Base-by-base conservation (phyloP, 2,113 vertebrate genomes). In the Labrus mixtus region DNA sequence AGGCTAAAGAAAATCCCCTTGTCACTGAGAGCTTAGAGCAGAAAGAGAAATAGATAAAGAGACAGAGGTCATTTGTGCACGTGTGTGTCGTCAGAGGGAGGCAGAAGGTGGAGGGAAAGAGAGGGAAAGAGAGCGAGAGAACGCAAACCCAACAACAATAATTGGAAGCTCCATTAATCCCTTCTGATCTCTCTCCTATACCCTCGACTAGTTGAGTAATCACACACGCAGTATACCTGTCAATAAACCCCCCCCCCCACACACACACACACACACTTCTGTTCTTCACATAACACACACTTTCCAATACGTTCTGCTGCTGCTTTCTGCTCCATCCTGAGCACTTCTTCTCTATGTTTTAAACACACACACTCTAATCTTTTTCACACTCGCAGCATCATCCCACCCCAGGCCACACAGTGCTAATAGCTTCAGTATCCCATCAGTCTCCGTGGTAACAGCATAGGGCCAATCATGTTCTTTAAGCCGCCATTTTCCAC, bases 401-500 rank as follows among this genome's bases (percentile, higher is more conserved):
- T 33, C 29, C 65, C 46, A 61, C 23, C 29, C 46, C 64, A 70
- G 73, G n/a, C 74, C 22, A 12, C n/a, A 54, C 41, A 65, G 25
- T 36, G 15, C 67, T 36, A 65, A 70, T 62, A 71, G 74, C 54
- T 77, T 84, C 85, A 61, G 46, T 63, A 77, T 85, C 76, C 78
- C 62, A 90, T 87, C 83, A 88, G 77, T 82, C 61, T 54, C 82
- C 65, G 53, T 78, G 75, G 80, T 63, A 85, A 85, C 81, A 51
- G 57, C 57, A 55, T 12, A 57, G 50, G 57, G 41, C 57, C 81
- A 76, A 64, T 71, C 61, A 58, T 82, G 58, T 64, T 71, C 69
- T 69, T 78, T 46, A 74, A 45, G 71, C 45, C 64, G 66, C 20
- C 41, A 82, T 82, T 73, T 86, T 81, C 58, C 54, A 75, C 65